A percentile compares a stretch with the other conserved stretches of the same genome.
These are phyloP conservation scores for Zaprionus obscuricornis DNA, from an alignment of 2,888 invertebrate genomes.

Conservation along the genomic window DNA sequence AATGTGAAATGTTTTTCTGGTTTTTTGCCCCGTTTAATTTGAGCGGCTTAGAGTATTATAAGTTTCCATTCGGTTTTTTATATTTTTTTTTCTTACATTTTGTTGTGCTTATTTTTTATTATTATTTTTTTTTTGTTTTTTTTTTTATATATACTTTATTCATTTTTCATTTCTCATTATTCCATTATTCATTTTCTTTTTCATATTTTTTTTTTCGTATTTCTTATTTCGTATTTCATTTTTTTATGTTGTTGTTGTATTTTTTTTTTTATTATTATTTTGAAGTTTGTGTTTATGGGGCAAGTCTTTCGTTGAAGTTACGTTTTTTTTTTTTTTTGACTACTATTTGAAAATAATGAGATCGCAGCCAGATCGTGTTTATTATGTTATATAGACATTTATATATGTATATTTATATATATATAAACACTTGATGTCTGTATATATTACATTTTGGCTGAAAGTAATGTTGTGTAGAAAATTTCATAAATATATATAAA, in stretches of 20 bases:
- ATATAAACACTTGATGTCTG: neutral
- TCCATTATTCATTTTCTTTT: slow-evolving; percentile 33
- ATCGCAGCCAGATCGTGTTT: slow-evolving; percentile 40
- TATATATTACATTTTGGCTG: slow-evolving; percentile 11
- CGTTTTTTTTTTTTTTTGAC: slow-evolving; percentile 9
- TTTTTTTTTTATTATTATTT: slow-evolving; percentile 11
- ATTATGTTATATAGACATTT: slow-evolving; percentile 27
- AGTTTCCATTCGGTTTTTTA: too few relatives aligned
- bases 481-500: too few relatives aligned
- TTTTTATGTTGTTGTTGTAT: slow-evolving; percentile 11
- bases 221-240: slow-evolving; percentile 19
- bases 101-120: slow-evolving; percentile 33
- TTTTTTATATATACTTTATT: slow-evolving; percentile 30
- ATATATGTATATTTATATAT: neutral
- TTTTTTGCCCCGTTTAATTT: slow-evolving; percentile 45
- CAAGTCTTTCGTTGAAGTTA: too few relatives aligned
- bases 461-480: too few relatives aligned
- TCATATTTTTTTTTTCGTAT: neutral
- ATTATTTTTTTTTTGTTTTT: slow-evolving; percentile 10
- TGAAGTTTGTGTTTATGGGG: slow-evolving; percentile 29
- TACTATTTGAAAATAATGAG: slow-evolving; percentile 46
- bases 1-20: slow-evolving; percentile 61
- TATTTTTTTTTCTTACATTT: slow-evolving; percentile 22
- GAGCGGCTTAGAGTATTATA: slow-evolving; percentile 52
- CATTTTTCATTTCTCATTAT: slow-evolving; percentile 40